Conservation (phyloP, 2,113 vertebrate species). For the Mesitornis unicolor region DNA sequence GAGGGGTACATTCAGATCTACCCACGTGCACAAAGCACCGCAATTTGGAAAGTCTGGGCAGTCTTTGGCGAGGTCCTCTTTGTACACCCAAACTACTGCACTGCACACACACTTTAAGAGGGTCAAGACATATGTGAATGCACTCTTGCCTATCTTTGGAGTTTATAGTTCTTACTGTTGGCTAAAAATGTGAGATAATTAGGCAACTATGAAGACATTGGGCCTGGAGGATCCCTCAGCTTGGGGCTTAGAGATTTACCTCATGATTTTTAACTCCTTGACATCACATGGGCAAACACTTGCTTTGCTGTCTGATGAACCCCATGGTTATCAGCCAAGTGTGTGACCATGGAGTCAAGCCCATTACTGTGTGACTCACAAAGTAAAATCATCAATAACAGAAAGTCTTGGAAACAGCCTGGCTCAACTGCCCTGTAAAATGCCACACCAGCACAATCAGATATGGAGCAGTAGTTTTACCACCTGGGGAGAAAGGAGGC, state of each 20-base stretch:
- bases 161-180: background rate
- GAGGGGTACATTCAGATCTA: fast-evolving
- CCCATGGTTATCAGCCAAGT: background rate
- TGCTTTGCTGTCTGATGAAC: background rate
- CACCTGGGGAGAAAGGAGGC: background rate
- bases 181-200: background rate
- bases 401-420: background rate
- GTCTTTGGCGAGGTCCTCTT: background rate
- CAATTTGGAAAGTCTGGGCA: background rate
- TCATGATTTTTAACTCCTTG: background rate
- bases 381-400: background rate
- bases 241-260: background rate
- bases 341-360: background rate
- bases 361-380: background rate
- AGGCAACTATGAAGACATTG: background rate
- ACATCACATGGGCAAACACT: background rate
- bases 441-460: background rate
- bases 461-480: background rate
- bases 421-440: background rate
- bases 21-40: background rate
- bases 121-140: background rate
- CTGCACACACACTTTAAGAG: background rate
- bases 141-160: background rate
- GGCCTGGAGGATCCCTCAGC: background rate
- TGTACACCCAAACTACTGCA: background rate